Percentiles rank a stretch among this genome's conserved stretches.
Evolutionary conservation across 2,113 vertebrate species (phyloP).

Genomic region (Callipepla californica): DNA sequence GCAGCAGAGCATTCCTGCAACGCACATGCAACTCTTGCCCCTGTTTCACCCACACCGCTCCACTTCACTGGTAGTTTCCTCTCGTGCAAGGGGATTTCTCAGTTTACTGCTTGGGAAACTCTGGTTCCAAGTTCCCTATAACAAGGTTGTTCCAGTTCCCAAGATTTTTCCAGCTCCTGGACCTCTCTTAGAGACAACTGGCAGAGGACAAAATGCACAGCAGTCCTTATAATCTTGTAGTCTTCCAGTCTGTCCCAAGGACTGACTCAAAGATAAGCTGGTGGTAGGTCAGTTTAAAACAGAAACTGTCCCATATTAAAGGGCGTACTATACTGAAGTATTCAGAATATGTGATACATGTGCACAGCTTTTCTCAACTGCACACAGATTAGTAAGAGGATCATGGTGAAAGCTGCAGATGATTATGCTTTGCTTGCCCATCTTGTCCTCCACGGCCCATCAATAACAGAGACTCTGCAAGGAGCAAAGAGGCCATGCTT

Average conservation of each 20-base stretch:
- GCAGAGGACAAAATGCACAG: not conserved
- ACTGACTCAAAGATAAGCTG: not conserved
- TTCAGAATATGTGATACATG: not conserved
- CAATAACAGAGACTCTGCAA: not conserved
- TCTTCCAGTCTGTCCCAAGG: not conserved
- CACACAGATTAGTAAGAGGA: not conserved
- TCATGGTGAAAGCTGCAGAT: not conserved
- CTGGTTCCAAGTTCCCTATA: not conserved
- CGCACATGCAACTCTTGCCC: not conserved
- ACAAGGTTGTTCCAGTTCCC: not conserved
- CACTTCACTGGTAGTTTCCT: not conserved
- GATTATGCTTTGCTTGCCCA: not conserved
- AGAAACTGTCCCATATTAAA: not conserved
- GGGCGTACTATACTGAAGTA: not conserved
- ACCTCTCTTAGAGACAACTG: not conserved
- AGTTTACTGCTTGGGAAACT: not conserved
- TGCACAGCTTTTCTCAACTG: not conserved
- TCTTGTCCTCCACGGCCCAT: not conserved
- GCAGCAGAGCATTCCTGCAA: not conserved
- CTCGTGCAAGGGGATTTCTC: not conserved
- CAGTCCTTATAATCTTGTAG: not conserved
- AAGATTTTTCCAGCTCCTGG: not conserved
- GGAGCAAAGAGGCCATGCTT: not conserved
- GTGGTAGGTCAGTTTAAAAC: not conserved
- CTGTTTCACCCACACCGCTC: not conserved